Evolutionary conservation across 2,113 vertebrate species (phyloP), one percentile per base, ranked within the genome.

Genomic region (Ivindomyrus marchei): DNA sequence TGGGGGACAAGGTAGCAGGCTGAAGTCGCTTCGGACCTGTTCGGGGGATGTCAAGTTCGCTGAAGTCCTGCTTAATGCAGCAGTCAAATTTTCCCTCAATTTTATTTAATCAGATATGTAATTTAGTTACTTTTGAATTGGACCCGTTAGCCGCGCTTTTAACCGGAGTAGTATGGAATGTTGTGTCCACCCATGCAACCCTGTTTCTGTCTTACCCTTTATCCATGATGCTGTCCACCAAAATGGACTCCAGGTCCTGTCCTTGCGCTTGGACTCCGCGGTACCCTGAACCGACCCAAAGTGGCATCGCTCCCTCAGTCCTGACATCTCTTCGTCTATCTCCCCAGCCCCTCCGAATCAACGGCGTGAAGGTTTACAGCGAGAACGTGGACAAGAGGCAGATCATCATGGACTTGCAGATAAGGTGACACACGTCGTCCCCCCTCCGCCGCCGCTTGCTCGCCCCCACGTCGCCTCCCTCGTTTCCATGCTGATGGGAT

Each of bases 341-440:
- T 87, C 62, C 92, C 46, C 93, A 99, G 98, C 97, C 98, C 13
- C 95, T 99, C 87, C 95, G 98, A 91, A 96, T 99, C 85, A 98
- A 99, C 90, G 98, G 98, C 91, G 97, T 99, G 4, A 99, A 99
- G 91, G 98, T 98, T 19, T 99, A 99, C 92, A 99, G 97, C 13
- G 98, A 99, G 95, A 99, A 99, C 39, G 97, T 99, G 93, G 98
- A 99, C 95, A 99, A 98, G 94, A 95, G 98, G 89, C 98, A 99
- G 93, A 97, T 99, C 86, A 98, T 99, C 94, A 95, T 99, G 96
- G 98, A 99, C 94, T 96, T 99, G 92, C 97, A 99, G 93, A 97
- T 99, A 93, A 99, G 98, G 98, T 99, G 95, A 97, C 31, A 27
- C 24, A 42, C 4, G 2, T 21, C 56, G 1, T 27, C 46, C 17